Evolutionary conservation across 1,140 invertebrate genomes (phyloP).

Genomic region (Ditylenchus dipsaci): DNA sequence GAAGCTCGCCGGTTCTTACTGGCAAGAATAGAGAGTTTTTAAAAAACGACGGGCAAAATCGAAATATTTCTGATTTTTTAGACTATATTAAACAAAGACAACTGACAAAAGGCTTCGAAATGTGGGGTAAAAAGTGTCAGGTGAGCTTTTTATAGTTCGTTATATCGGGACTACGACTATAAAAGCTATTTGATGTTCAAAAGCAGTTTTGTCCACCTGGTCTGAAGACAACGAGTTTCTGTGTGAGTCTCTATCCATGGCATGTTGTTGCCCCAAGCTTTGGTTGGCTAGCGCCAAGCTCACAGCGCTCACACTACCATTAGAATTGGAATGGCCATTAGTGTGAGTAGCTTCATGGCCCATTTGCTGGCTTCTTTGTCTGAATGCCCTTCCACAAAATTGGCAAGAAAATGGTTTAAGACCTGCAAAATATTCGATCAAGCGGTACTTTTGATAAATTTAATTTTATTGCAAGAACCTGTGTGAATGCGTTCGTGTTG

Average conservation of each 20-base stretch:
- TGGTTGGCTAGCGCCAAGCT: background rate
- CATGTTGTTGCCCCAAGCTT: background rate
- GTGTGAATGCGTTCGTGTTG: conserved; percentile 57
- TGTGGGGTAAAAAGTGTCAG: no score
- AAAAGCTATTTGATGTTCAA: no score
- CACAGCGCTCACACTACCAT: background rate
- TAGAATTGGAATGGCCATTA: conserved; percentile 16
- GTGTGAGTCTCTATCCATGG: background rate
- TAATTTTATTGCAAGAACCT: conserved; percentile 20
- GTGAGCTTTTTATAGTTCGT: no score
- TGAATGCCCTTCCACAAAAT: conserved; percentile 51
- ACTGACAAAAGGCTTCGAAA: no score
- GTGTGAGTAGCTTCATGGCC: conserved; percentile 52
- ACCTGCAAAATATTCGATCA: conserved; percentile 29
- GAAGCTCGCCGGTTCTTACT: no score
- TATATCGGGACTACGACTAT: no score
- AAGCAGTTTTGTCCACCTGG: background rate
- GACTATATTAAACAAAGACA: no score
- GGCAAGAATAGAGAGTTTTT: no score
- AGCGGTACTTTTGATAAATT: background rate
- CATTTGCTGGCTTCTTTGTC: conserved; percentile 53
- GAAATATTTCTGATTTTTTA: no score
- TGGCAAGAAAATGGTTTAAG: conserved; percentile 49
- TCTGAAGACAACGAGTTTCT: background rate
- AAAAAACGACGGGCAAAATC: no score